Base-by-base conservation (phyloP, 1,140 invertebrate genomes). In the Macrosteles quadrilineatus region DNA sequence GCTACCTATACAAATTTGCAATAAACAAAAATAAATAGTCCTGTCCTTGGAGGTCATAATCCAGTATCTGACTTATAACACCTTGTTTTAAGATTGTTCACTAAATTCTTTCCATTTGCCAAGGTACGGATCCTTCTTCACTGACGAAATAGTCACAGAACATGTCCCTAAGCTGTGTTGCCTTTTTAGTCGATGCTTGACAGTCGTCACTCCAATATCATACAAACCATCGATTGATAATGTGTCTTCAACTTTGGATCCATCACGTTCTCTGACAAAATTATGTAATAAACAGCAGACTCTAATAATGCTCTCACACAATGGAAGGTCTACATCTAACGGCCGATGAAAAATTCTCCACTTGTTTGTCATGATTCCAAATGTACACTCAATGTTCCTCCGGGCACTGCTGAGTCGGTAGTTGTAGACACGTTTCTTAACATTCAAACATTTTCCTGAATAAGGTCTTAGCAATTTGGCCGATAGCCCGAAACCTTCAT, bases 401-500 rank as follows among this genome's bases (percentile, higher is more conserved):
- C 71, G 70, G 68, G 69, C 71, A 71, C 71, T 71, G 40, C 63
- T 73, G 50, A 67, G 73, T 65, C 76, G 65, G 72, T 76, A 78
- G 63, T 77, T 77, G 50, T 73, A 77, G 53, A 75, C 72, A 73
- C 45, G 27, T 47, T 78, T 72, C 12, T 59, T 53, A 50, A 59
- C 57, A 31, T 57, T 70, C 47, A 43, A 50, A 59, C 57, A 31
- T 57, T 70, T 72, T 73, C 64, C 47, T 63, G 72, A 45, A 63
- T 77, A 83, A 43, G 79, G 79, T 59, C 77, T 80, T 76, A 82
- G 76, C 63, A 81, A 25, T 47, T 78, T 73, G 11, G 62, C 40
- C 43, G 70, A 71, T 27, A 83, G 64, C 17, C 77, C 73, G 73
- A 82, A 83, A 21, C 78, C 80, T 27, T 80, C 79, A 73, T 82